Conservation (phyloP, 2,888 invertebrate genomes). For the Portevinia maculata region DNA sequence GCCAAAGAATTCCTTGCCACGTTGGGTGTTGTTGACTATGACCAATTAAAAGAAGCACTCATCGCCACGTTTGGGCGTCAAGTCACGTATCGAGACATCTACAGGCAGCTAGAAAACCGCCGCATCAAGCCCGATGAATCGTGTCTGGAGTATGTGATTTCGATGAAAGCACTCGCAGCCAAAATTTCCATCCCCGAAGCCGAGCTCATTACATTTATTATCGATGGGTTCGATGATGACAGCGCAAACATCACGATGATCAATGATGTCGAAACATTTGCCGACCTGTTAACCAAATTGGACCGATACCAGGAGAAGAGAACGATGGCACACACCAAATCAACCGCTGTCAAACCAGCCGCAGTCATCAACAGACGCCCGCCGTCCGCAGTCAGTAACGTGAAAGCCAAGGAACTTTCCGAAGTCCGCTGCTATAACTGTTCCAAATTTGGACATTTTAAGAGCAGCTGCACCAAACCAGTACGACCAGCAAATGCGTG, state of each 20-base stretch:
- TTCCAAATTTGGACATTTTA: neutral
- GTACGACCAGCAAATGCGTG: neutral
- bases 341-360: neutral
- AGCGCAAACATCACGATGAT: constrained; percentile 12
- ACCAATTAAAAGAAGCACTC: neutral
- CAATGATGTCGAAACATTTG: neutral
- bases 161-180: neutral
- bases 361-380: neutral
- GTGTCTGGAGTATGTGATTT: constrained; percentile 17
- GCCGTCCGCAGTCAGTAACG: neutral
- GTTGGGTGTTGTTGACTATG: constrained; percentile 1
- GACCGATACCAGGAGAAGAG: constrained; percentile 8
- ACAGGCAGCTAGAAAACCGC: constrained; percentile 6
- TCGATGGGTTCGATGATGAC: constrained; percentile 13
- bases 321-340: neutral
- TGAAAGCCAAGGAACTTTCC: neutral
- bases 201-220: constrained; percentile 16
- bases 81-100: constrained; percentile 9
- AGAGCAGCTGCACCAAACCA: constrained; percentile 9
- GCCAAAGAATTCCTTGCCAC: constrained; percentile 6
- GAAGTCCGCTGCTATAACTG: constrained; percentile 8
- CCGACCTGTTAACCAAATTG: neutral
- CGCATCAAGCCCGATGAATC: neutral
- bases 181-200: constrained; percentile 11
- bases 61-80: neutral